Evolutionary conservation across 2,888 invertebrate species (phyloP).

Genomic region (Agriopis aurantiaria): DNA sequence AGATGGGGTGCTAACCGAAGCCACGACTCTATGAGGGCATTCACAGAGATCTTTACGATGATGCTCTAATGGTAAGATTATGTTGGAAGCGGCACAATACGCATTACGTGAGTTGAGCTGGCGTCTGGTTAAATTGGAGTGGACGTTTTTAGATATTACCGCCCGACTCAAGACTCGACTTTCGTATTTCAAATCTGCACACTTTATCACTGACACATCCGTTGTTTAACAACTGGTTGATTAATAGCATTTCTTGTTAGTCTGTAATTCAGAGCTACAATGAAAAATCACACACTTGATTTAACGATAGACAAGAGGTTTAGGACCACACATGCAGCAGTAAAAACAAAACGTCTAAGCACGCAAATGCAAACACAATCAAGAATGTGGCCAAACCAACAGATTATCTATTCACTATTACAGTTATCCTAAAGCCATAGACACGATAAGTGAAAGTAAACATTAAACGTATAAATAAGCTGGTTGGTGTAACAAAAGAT

Average conservation of each 20-base stretch:
- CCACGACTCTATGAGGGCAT: constrained; percentile 16
- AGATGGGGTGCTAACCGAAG: constrained; percentile 41
- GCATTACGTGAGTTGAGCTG: constrained; percentile 9
- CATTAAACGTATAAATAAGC: constrained; percentile 42
- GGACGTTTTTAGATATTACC: constrained; percentile 5
- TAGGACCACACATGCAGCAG: constrained; percentile 3
- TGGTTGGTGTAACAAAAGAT: constrained; percentile 47
- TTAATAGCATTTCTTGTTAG: constrained; percentile 1
- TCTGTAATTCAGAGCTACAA: background rate
- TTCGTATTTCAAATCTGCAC: background rate
- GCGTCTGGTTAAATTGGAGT: constrained; percentile 14
- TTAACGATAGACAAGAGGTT: background rate
- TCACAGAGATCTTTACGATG: constrained; percentile 20
- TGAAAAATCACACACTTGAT: background rate
- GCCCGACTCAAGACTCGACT: background rate
- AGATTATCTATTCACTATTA: constrained; percentile 21
- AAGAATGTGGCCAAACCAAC: constrained; percentile 13
- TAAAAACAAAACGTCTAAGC: constrained; percentile 3
- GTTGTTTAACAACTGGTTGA: background rate
- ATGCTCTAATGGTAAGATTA: constrained; percentile 13
- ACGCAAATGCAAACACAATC: constrained; percentile 25
- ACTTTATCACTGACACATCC: background rate
- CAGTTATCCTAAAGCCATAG: constrained; percentile 33
- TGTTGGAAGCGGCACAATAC: constrained; percentile 10
- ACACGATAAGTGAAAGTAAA: constrained; percentile 45